These are phyloP conservation scores for Caprella mutica DNA, from an alignment of 2,888 invertebrate genomes.

Conservation along the genomic window DNA sequence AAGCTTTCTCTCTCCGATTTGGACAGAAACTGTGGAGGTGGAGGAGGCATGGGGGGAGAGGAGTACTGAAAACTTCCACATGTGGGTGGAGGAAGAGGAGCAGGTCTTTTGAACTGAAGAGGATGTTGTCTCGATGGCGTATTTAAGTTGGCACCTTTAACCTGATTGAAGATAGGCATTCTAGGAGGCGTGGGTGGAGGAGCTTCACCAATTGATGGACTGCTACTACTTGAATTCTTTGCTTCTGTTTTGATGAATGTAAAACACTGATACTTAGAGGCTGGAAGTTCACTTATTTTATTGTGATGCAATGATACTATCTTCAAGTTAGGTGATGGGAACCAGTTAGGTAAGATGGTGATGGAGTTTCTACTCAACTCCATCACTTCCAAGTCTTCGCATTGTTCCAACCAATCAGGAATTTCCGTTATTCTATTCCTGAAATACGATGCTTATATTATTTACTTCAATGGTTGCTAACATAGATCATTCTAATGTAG, in stretches of 20 bases:
- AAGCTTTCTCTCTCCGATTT: neutral
- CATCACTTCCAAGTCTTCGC: slow-evolving; percentile 2
- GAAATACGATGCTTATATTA: too few species aligned
- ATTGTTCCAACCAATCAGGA: neutral
- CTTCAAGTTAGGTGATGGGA: neutral
- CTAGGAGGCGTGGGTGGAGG: slow-evolving; percentile 5
- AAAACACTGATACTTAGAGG: neutral
- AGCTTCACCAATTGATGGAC: neutral
- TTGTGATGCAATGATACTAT: slow-evolving; percentile 2
- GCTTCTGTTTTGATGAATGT: neutral
- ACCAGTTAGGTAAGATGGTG: neutral
- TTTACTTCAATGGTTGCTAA: too few species aligned
- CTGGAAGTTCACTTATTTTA: neutral
- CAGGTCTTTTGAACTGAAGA: too few species aligned
- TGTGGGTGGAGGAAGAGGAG: neutral
- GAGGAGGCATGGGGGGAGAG: neutral
- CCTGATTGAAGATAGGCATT: neutral
- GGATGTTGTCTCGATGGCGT: too few species aligned
- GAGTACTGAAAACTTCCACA: neutral
- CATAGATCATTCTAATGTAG: too few species aligned
- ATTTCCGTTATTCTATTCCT: slow-evolving; percentile 1
- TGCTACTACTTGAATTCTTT: neutral
- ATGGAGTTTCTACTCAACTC: neutral
- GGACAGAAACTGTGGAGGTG: slow-evolving; percentile 2
- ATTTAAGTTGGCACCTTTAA: too few species aligned